Percentiles rank a stretch among this genome's conserved stretches.
Evolutionary conservation across 1,140 invertebrate genomes (phyloP).

Genomic region (Leptinotarsa undecemlineata): DNA sequence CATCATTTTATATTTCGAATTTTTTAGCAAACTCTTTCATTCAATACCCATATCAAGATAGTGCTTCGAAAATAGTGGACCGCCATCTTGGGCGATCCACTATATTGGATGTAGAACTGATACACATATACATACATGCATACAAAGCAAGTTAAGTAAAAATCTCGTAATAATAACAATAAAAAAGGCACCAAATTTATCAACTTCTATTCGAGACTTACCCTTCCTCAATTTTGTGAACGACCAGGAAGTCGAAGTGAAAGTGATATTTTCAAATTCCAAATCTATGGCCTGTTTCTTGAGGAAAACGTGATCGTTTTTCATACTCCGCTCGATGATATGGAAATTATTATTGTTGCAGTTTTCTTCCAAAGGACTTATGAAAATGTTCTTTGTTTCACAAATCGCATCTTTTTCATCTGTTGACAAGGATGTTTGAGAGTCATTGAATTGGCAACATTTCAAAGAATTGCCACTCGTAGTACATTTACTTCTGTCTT

Average conservation of each 20-base stretch:
- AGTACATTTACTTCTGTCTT: conserved; percentile 5
- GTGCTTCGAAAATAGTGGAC: too few relatives aligned
- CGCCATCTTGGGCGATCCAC: too few relatives aligned
- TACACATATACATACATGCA: too few relatives aligned
- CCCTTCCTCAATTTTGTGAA: conserved; percentile 43
- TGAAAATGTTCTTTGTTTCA: conserved; percentile 35
- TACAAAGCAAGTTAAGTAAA: too few relatives aligned
- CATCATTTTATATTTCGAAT: too few relatives aligned
- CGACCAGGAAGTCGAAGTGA: conserved; percentile 37
- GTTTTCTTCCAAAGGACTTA: conserved; percentile 15
- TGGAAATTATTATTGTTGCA: conserved; percentile 18
- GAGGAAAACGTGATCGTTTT: conserved; percentile 33
- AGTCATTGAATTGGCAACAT: conserved; percentile 45
- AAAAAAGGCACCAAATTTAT: too few relatives aligned
- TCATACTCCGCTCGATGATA: neutral
- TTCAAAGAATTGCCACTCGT: conserved; percentile 31
- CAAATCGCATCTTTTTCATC: conserved; percentile 25
- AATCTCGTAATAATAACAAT: too few relatives aligned
- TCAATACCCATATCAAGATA: too few relatives aligned
- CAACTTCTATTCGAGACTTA: conserved; percentile 25
- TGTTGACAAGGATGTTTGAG: conserved; percentile 34
- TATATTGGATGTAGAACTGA: too few relatives aligned
- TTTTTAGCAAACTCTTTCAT: too few relatives aligned
- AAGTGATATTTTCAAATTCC: conserved; percentile 40
- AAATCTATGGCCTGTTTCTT: conserved; percentile 42